Evolutionary conservation across 2,113 vertebrate species (phyloP).

Genomic region (Pipa parva): DNA sequence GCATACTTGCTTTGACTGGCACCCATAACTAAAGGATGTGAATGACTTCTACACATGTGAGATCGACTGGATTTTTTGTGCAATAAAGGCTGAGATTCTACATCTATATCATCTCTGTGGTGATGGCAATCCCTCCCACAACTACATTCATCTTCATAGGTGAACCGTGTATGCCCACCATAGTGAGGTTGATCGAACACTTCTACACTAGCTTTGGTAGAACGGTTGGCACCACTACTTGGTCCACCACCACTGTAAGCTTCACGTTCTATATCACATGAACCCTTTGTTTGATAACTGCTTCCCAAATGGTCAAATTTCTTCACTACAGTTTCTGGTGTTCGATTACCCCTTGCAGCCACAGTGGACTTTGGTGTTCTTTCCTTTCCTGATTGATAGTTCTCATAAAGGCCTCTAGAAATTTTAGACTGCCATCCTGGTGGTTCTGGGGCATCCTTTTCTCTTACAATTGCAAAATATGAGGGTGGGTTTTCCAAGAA

Average conservation of each 20-base stretch:
- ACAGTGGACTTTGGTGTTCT: slow-evolving; percentile 64
- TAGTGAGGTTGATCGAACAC: slow-evolving; percentile 65
- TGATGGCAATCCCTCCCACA: slow-evolving; percentile 34
- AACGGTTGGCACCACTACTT: slow-evolving; percentile 43
- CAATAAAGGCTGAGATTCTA: slow-evolving; percentile 52
- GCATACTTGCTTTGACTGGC: slow-evolving; percentile 74
- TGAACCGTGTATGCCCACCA: slow-evolving; percentile 68
- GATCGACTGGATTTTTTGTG: slow-evolving; percentile 41
- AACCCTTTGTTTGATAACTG: slow-evolving; percentile 33
- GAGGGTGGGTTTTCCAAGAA: slow-evolving; percentile 60
- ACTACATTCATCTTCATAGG: slow-evolving; percentile 57
- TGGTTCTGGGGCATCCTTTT: slow-evolving; percentile 58
- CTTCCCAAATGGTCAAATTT: slow-evolving; percentile 41
- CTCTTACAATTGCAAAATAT: slow-evolving; percentile 67
- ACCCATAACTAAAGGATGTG: slow-evolving; percentile 62
- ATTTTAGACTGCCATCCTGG: slow-evolving; percentile 61
- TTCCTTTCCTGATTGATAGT: slow-evolving; percentile 56
- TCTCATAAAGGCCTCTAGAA: slow-evolving; percentile 70
- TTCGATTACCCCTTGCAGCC: slow-evolving; percentile 59
- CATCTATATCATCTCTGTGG: slow-evolving; percentile 51
- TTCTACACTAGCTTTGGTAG: slow-evolving; percentile 62
- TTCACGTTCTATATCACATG: slow-evolving; percentile 43
- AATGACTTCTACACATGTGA: slow-evolving; percentile 52
- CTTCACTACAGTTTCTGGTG: slow-evolving; percentile 39
- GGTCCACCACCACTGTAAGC: slow-evolving; percentile 34